These are phyloP conservation scores for Zosterops borbonicus DNA, from an alignment of 2,113 vertebrate species.

Conservation along the genomic window DNA sequence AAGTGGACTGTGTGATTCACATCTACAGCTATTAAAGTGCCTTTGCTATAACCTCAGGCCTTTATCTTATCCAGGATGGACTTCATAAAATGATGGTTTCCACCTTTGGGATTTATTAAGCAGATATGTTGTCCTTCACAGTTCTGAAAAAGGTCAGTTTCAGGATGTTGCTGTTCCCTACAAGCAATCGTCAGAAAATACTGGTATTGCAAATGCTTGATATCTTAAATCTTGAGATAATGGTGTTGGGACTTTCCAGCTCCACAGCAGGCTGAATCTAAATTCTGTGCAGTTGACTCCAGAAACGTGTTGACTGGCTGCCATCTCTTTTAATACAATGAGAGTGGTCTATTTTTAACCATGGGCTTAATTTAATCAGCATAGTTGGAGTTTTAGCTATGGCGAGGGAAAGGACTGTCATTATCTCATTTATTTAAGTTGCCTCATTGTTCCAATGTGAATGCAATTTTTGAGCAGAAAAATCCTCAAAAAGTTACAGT, in stretches of 20 bases:
- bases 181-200: slow-evolving; percentile 3
- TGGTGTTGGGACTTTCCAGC: not conserved
- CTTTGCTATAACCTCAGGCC: slow-evolving; percentile 8
- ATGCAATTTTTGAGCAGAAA: not conserved
- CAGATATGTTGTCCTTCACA: slow-evolving; percentile 38
- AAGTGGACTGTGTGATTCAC: slow-evolving; percentile 13
- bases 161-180: not conserved
- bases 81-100: slow-evolving; percentile 19
- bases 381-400: not conserved
- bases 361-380: slow-evolving; percentile 2
- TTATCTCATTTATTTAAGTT: not conserved
- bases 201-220: not conserved
- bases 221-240: not conserved
- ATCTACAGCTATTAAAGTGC: not conserved
- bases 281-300: not conserved
- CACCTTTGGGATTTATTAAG: slow-evolving; percentile 51
- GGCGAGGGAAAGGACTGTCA: not conserved
- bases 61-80: not conserved
- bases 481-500: not conserved
- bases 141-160: slow-evolving; percentile 25
- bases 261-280: not conserved
- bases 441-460: not conserved
- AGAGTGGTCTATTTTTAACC: slow-evolving; percentile 45
- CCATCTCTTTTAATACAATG: slow-evolving; percentile 10
- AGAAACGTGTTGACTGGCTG: not conserved